These are phyloP conservation scores for Macrobrachium rosenbergii DNA, from an alignment of 1,140 invertebrate genomes.

Conservation along the genomic window DNA sequence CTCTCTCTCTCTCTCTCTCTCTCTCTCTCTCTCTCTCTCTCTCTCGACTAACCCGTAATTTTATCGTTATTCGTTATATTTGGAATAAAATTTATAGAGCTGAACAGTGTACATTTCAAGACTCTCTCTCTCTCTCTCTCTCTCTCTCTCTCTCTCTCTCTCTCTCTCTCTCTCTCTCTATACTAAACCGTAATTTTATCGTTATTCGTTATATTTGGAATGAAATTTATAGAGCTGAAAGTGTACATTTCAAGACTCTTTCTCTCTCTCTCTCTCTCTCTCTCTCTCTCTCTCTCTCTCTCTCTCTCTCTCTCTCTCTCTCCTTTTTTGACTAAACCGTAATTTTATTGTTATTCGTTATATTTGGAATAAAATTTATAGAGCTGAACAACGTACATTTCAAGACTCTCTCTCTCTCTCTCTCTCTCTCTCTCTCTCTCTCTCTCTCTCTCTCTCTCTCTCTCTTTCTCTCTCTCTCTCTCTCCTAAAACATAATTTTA, in stretches of 20 bases:
- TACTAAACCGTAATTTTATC: too few species aligned
- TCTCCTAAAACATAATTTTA: too few species aligned
- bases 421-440: neutral
- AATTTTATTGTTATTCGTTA: neutral
- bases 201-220: too few species aligned
- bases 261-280: neutral
- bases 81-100: too few species aligned
- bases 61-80: too few species aligned
- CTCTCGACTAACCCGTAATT: too few species aligned
- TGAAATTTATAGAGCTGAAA: too few species aligned
- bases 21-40: neutral
- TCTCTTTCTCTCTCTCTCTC: neutral
- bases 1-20: neutral
- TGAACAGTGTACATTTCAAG: too few species aligned
- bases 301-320: neutral
- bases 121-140: neutral
- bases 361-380: too few species aligned
- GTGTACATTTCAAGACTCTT: too few species aligned
- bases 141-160: neutral
- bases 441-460: neutral
- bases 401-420: neutral
- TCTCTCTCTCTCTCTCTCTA: constrained; percentile 3
- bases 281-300: neutral
- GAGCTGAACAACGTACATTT: too few species aligned
- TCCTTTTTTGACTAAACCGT: neutral